These are phyloP conservation scores for Drosophila burlai DNA, from an alignment of 1,140 invertebrate species.

Conservation along the genomic window DNA sequence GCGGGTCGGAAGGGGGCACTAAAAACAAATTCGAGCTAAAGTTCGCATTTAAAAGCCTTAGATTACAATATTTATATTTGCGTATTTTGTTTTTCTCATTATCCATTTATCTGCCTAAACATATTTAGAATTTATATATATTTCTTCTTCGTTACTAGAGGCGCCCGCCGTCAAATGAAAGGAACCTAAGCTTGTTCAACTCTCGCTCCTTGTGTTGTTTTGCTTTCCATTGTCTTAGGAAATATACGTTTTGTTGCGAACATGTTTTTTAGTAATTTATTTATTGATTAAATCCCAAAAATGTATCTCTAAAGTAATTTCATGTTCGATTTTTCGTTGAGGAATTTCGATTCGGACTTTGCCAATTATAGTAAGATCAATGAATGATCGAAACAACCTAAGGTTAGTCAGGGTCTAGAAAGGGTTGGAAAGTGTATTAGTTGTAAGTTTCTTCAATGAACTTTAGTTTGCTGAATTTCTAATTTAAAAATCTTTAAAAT, in stretches of 20 bases:
- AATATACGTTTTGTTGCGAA: constrained; percentile 32
- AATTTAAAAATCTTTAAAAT: neutral
- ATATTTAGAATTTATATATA: constrained; percentile 14
- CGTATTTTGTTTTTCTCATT: neutral
- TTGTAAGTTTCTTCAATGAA: neutral
- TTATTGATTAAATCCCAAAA: constrained; percentile 38
- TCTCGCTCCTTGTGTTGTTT: constrained; percentile 15
- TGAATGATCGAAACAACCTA: constrained; percentile 11
- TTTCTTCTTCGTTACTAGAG: constrained; percentile 44
- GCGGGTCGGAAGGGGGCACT: constrained; percentile 35
- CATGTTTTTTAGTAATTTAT: constrained; percentile 25
- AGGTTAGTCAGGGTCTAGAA: constrained; percentile 5
- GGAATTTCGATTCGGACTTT: constrained; percentile 33
- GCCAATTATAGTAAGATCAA: constrained; percentile 24
- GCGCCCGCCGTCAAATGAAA: constrained; percentile 36
- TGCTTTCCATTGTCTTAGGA: constrained; percentile 1
- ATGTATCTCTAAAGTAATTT: constrained; percentile 28
- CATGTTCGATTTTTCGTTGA: constrained; percentile 61
- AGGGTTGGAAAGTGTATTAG: neutral
- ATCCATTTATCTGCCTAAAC: constrained; percentile 2
- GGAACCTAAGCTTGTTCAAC: constrained; percentile 37
- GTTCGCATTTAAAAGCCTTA: constrained; percentile 59
- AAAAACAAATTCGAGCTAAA: constrained; percentile 66
- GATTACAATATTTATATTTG: constrained; percentile 20
- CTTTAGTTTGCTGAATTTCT: neutral